Percentiles rank a stretch among this genome's conserved stretches.
phyloP scores from a whole-genome alignment of 1,140 invertebrate species.

The Phenacoccus solenopsis region DNA sequence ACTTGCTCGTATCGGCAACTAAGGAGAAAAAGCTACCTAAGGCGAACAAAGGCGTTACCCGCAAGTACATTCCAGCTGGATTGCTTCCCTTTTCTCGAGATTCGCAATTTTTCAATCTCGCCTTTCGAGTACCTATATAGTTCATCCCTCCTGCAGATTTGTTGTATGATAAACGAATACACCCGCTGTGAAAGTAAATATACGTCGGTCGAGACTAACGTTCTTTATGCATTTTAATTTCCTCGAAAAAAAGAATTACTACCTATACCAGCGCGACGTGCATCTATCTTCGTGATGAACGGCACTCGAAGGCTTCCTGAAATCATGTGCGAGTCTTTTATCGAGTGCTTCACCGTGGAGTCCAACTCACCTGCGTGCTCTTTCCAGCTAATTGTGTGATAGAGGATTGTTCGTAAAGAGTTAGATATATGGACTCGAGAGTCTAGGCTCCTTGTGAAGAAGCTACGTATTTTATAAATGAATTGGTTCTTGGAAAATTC shows the following conservation, averaged over 20 bases:
- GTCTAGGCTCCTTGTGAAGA: no score
- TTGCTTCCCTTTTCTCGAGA: background rate
- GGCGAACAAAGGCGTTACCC: background rate
- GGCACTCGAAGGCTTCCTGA: background rate
- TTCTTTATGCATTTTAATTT: slow-evolving; percentile 3
- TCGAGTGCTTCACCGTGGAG: background rate
- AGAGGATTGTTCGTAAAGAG: no score
- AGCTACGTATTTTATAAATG: no score
- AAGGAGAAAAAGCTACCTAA: background rate
- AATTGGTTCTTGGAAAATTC: no score
- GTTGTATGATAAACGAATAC: background rate
- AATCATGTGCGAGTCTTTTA: background rate
- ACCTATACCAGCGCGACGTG: background rate
- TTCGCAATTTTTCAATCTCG: background rate
- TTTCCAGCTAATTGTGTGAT: no score
- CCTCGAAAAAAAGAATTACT: background rate
- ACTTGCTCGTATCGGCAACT: background rate
- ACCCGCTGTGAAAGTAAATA: slow-evolving; percentile 1
- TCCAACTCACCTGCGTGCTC: background rate
- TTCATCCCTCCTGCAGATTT: background rate
- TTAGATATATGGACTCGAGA: no score
- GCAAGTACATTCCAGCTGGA: background rate
- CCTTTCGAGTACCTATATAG: no score
- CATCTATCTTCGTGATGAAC: no score
- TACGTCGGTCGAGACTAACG: background rate